Evolutionary conservation across 37 sponge, comb jelly and placozoan genomes (phyloP).

Genomic region (Chondrosia reniformis): DNA sequence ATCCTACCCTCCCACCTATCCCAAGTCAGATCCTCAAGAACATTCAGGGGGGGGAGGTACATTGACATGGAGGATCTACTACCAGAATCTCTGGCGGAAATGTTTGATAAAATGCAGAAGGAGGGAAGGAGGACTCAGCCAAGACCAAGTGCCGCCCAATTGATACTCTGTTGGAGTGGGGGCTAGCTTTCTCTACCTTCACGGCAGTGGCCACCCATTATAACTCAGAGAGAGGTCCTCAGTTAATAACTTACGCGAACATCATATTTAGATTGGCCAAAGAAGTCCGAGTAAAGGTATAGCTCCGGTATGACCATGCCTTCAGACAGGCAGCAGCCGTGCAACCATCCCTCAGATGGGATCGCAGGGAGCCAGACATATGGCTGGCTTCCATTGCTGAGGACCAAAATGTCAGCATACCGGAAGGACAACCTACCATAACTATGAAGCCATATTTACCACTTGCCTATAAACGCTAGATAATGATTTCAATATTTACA

Average conservation of each 20-base stretch:
- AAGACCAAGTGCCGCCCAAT: background rate
- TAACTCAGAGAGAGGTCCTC: background rate
- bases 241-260: constrained; percentile 16
- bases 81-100: constrained; percentile 3
- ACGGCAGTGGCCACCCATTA: background rate
- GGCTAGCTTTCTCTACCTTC: constrained; percentile 14
- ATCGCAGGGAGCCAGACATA: constrained; percentile 10
- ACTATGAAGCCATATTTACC: too few species aligned
- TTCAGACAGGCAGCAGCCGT: constrained; percentile 23
- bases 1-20: constrained; percentile 21
- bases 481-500: too few species aligned
- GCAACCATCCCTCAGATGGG: constrained; percentile 11
- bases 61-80: constrained; percentile 25
- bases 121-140: constrained; percentile 1
- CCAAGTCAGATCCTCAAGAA: background rate
- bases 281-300: background rate
- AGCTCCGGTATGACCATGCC: constrained; percentile 7
- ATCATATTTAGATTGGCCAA: constrained; percentile 2
- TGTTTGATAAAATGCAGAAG: background rate
- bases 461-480: too few species aligned
- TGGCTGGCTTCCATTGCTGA: constrained; percentile 19
- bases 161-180: constrained; percentile 9
- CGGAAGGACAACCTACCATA: too few species aligned
- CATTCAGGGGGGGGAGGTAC: constrained; percentile 9
- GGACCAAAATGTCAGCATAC: too few species aligned